phyloP scores from a whole-genome alignment of 2,113 vertebrate species.

The Sapajus apella region DNA sequence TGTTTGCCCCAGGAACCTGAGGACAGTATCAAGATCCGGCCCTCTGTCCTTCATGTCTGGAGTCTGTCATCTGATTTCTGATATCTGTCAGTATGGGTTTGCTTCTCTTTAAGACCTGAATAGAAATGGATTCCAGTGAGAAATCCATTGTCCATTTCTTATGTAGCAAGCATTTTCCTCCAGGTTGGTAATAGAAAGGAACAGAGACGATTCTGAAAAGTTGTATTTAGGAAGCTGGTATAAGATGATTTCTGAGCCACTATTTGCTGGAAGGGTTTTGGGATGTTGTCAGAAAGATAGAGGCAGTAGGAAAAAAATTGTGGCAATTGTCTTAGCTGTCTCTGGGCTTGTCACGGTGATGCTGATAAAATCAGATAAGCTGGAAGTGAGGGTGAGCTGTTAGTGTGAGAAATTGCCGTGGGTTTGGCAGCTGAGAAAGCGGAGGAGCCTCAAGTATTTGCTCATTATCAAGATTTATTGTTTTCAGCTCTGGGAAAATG shows the following conservation, averaged over 20 bases:
- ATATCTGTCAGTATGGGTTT: accelerated
- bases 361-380: slow-evolving; percentile 82
- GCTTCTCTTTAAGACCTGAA: neutral
- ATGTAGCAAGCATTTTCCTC: neutral
- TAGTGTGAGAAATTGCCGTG: slow-evolving; percentile 74
- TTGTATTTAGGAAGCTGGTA: neutral
- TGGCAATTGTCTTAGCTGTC: slow-evolving; percentile 80
- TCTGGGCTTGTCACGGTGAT: slow-evolving; percentile 79
- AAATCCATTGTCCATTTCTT: neutral
- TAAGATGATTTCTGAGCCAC: slow-evolving; percentile 38
- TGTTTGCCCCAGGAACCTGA: neutral
- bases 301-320: slow-evolving; percentile 73
- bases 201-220: neutral
- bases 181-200: neutral
- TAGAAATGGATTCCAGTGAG: accelerated
- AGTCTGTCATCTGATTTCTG: accelerated
- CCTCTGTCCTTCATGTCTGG: accelerated
- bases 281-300: slow-evolving; percentile 68
- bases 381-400: slow-evolving; percentile 76
- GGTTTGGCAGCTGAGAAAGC: slow-evolving; percentile 71
- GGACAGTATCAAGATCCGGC: accelerated
- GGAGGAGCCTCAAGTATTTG: slow-evolving; percentile 72
- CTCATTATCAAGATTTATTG: slow-evolving; percentile 82
- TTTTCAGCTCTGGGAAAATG: slow-evolving; percentile 68
- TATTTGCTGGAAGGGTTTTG: slow-evolving; percentile 68